Evolutionary conservation across 2,797 vertebrate species (phyloP), one percentile per base, ranked within the genome.

Genomic region (Crypturellus tataupa): DNA sequence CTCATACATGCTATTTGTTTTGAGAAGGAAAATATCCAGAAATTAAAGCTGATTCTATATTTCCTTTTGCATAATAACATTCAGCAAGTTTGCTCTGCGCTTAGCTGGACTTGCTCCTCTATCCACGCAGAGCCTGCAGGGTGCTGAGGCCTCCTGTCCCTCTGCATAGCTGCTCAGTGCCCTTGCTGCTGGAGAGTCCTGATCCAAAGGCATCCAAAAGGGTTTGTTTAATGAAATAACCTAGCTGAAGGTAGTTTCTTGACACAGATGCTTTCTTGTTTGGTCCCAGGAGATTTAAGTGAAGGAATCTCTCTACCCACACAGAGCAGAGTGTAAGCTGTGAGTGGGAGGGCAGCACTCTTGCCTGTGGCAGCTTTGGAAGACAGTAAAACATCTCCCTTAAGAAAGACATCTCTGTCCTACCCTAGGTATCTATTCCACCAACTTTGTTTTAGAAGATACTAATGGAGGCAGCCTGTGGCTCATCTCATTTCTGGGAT

Each of bases 121-220:
- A 76, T 56, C 71, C 55, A 64, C 35, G 4, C 12, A 10, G 24
- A 63, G 76, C 72, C 81, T 3, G 12, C 15, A n/a, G 65, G 44
- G 40, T 53, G 24, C 35, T 55, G 4, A 68, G 14, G 9, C 33
- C 73, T 70, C 82, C 78, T 12, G 10, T 35, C 53, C 51, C 33
- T 24, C 31, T 29, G 8, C 62, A 71, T 27, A 14, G 63, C 23
- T 49, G 46, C 12, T 80, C 46, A 39, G 17, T 58, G 69, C 20
- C 40, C 31, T 55, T 70, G 56, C 80, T 1, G 4, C 64, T 49
- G 47, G 31, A 47, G 55, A 60, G 49, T 31, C 47, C 35, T 55
- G 23, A 40, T 68, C 49, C 0, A 0, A 40, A 35, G 79, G 17
- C 23, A 40, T 69, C 49, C 0, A 0, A 44, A 35, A 76, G 21